These are phyloP conservation scores for Tyrannus savana DNA, from an alignment of 2,113 vertebrate genomes.

Conservation along the genomic window DNA sequence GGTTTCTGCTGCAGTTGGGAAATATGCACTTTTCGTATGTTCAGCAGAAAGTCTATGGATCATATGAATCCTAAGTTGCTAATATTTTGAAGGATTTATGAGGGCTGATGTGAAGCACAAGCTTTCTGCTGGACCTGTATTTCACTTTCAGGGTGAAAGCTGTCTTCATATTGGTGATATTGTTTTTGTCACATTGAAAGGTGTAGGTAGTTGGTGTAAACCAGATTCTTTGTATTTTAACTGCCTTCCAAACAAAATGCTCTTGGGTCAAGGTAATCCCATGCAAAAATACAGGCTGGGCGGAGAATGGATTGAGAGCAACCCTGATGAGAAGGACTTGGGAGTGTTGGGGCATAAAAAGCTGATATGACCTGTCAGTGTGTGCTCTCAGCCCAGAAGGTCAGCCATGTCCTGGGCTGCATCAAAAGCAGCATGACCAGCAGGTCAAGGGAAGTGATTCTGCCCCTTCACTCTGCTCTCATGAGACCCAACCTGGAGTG, in stretches of 20 bases:
- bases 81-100: not conserved
- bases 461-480: not conserved
- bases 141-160: not conserved
- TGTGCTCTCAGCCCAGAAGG: not conserved
- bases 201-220: not conserved
- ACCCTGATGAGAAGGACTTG: not conserved
- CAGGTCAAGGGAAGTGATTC: not conserved
- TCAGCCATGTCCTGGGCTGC: rapidly evolving
- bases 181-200: not conserved
- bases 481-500: not conserved
- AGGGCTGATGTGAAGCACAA: not conserved
- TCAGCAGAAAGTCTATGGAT: conserved; percentile 7
- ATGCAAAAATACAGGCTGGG: not conserved
- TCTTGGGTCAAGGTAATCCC: rapidly evolving
- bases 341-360: not conserved
- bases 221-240: not conserved
- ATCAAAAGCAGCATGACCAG: rapidly evolving
- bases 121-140: not conserved
- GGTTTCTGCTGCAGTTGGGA: conserved; percentile 31
- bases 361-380: rapidly evolving
- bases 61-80: not conserved
- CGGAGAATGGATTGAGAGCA: not conserved
- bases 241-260: not conserved
- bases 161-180: not conserved
- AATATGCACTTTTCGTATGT: not conserved